Percentiles rank a stretch among this genome's conserved stretches.
Conservation (phyloP, 37 sponge, comb jelly and placozoan species). For the Ephydatia muelleri region DNA sequence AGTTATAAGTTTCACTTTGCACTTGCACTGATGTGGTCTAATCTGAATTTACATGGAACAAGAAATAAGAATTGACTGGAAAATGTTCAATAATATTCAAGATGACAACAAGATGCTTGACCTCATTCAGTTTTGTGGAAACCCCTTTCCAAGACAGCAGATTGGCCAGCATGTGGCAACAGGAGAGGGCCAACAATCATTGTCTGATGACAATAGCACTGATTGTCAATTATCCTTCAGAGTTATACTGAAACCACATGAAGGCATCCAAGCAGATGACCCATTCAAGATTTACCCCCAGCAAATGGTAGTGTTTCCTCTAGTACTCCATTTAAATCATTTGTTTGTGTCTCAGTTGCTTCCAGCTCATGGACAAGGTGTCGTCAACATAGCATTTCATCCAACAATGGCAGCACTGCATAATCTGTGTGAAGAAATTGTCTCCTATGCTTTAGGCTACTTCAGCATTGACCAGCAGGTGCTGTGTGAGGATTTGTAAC, state of each 20-base stretch:
- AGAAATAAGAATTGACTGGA: slow-evolving; percentile 68
- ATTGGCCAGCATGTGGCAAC: neutral
- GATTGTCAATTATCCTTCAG: neutral
- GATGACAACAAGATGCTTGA: slow-evolving; percentile 66
- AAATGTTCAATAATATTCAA: slow-evolving; percentile 40
- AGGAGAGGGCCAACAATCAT: neutral
- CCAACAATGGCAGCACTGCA: slow-evolving; percentile 20
- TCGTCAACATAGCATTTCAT: slow-evolving; percentile 33
- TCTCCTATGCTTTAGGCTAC: slow-evolving; percentile 59
- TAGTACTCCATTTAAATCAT: neutral
- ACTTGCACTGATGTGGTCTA: neutral
- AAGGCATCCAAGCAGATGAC: slow-evolving; percentile 28
- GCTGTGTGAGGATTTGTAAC: neutral
- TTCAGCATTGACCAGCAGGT: slow-evolving; percentile 59
- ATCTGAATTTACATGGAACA: neutral
- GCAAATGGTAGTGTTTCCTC: slow-evolving; percentile 26
- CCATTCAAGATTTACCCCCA: slow-evolving; percentile 57
- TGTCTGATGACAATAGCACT: neutral
- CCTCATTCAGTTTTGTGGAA: slow-evolving; percentile 41
- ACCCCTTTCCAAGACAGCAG: slow-evolving; percentile 40
- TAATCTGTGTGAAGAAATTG: neutral
- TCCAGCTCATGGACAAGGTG: slow-evolving; percentile 42
- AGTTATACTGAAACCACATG: slow-evolving; percentile 48
- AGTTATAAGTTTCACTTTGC: neutral
- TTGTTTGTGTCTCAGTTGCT: slow-evolving; percentile 29